Evolutionary conservation across 1,140 invertebrate species (phyloP), one percentile per base, ranked within the genome.

Genomic region (Ridgeia piscesae): DNA sequence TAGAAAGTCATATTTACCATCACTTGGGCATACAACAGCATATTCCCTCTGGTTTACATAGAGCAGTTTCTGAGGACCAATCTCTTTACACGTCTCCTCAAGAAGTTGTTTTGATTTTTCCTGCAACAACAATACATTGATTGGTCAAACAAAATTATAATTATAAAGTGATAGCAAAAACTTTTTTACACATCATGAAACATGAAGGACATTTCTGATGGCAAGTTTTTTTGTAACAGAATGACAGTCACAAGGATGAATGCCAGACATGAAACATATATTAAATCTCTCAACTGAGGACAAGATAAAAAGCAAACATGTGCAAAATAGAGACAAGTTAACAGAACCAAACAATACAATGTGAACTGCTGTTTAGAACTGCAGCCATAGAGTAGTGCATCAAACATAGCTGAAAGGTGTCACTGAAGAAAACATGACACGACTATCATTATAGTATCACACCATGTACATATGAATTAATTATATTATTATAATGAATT

Each of bases 1-100:
- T n/a, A 92, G n/a, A 88, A 14, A 33, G 48, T 92, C 31, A 31
- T 92, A 97, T 97, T 97, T 95, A 98, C 98, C 99, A 96, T 99
- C 98, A 95, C 98, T 98, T 34, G 98, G 98, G 89, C 98, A 97
- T 6, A 98, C 98, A 27, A 98, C 98, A 17, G 98, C 98, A 96
- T 98, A 97, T 96, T 99, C 98, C 94, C 98, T 96, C 95, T 99
- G 98, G 89, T 97, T 97, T 1, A 99, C 97, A 96, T 99, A 99
- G 35, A 99, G 97, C 27, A 99, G 96, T 1, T 98, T 98, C 35
- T 97, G 97, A 0, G 98, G 97, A 4, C 98, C 98, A 58, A 99
- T 97, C 77, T 98, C 97, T 96, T 98, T 97, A 89, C 97, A 97
- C 27, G 97, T 97, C 92, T 93, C 93, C 89, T 93, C 89, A 89